Evolutionary conservation across 2,888 invertebrate genomes (phyloP).

Genomic region (Watsonalla binaria): DNA sequence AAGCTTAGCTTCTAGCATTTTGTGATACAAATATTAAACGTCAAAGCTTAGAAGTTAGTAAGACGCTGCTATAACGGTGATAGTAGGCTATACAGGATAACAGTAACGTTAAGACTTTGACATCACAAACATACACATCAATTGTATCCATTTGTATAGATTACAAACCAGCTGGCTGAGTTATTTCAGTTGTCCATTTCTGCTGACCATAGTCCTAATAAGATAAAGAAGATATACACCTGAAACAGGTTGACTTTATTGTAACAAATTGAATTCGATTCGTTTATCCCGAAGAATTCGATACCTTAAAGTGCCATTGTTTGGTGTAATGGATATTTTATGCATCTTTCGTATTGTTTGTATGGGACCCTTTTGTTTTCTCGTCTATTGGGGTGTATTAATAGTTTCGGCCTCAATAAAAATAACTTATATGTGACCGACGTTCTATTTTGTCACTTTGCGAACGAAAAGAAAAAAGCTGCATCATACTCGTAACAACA

Average conservation of each 20-base stretch:
- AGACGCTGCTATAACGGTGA: too few relatives aligned
- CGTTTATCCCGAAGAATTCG: conserved; percentile 17
- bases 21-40: too few relatives aligned
- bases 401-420: conserved; percentile 25
- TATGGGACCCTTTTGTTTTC: conserved; percentile 16
- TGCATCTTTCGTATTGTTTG: conserved; percentile 29
- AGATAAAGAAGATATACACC: neutral
- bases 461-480: too few relatives aligned
- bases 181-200: neutral
- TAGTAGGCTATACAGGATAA: too few relatives aligned
- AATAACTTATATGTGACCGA: conserved; percentile 6
- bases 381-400: conserved; percentile 27
- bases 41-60: too few relatives aligned
- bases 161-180: too few relatives aligned
- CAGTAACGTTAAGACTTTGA: too few relatives aligned
- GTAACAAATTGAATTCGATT: conserved; percentile 13
- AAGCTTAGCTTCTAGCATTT: too few relatives aligned
- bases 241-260: conserved; percentile 2
- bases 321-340: conserved; percentile 34
- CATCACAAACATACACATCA: too few relatives aligned
- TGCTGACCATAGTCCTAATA: neutral
- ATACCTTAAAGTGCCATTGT: conserved; percentile 21
- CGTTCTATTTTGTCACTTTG: neutral
- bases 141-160: too few relatives aligned
- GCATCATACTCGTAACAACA: too few relatives aligned